A percentile compares a stretch with the other conserved stretches of the same genome.
Conservation (phyloP, 2,797 vertebrate genomes). For the Miichthys miiuy region DNA sequence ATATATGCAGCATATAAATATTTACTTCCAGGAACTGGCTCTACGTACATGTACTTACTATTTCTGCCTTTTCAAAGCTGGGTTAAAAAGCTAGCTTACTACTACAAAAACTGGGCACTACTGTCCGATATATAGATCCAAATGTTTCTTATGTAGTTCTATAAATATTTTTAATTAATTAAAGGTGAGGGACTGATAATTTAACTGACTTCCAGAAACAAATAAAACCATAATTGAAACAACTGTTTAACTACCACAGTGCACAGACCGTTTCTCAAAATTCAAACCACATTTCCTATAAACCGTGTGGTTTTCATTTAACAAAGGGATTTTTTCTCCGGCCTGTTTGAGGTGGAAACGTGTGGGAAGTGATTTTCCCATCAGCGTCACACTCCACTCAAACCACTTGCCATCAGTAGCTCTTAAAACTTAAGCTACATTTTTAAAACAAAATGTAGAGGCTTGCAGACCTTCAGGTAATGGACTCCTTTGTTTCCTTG, state of each 20-base stretch:
- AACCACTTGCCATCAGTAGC: not conserved
- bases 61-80: not conserved
- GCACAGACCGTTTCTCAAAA: not conserved
- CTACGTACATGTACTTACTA: not conserved
- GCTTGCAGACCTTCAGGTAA: too few relatives aligned
- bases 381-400: not conserved
- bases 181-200: not conserved
- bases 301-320: slow-evolving; percentile 18
- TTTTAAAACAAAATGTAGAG: too few relatives aligned
- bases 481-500: not conserved
- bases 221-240: not conserved
- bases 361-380: slow-evolving; percentile 14
- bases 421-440: not conserved
- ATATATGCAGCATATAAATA: not conserved
- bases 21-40: not conserved
- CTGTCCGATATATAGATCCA: slow-evolving; percentile 22
- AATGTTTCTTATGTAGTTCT: not conserved
- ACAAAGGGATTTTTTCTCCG: slow-evolving; percentile 12
- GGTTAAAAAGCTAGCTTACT: not conserved
- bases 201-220: not conserved
- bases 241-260: not conserved
- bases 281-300: slow-evolving; percentile 8
- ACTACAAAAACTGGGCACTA: slow-evolving; percentile 5
- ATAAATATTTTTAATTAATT: not conserved
- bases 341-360: not conserved